Base-by-base conservation (phyloP, 2,113 vertebrate species). In the Hippocampus zosterae region DNA sequence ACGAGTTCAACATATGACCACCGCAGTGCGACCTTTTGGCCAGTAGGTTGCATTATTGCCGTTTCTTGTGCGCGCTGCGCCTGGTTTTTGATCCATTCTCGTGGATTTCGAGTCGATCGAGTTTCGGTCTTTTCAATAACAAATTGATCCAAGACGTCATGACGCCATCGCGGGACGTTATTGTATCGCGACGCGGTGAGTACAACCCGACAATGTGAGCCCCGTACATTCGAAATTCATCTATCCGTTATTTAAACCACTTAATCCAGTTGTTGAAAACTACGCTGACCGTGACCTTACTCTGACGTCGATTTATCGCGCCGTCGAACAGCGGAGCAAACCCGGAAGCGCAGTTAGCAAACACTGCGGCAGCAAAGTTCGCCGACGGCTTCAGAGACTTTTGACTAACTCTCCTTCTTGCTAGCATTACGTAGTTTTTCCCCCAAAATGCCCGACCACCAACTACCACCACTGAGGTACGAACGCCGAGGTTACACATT, bases 291-390 rank as follows among this genome's bases (percentile, higher is more conserved):
- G 7, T 11, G 5, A 29, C 5, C 25, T n/a, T 16, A 21, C 59
- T 88, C 85, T 74, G 79, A 41, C 40, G 76, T 89, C 76, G 29
- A 86, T 63, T 29, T 5, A 3, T 85, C 71, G 65, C 57, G 85
- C 81, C 84, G 87, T 77, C 21, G 23, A 61, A 68, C 50, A 72
- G 11, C 11, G 27, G 48, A 72, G 70, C 53, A 56, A 75, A 80
- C 61, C 2, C n/a, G 84, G 81, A 87, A 81, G 81, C 74, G 69
- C 0, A 18, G 62, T 73, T 29, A 72, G 53, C 75, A 61, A 64
- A 29, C 67, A 13, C 12, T 10, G 8, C 12, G 40, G 44, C 63
- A 65, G 55, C 29, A 53, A 52, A 66, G 48, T 41, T 7, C 48
- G 15, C 3, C 18, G 21, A 25, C 62, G 44, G 19, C n/a, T 33